Evolutionary conservation across 2,113 vertebrate species (phyloP).

Genomic region (Camelus bactrianus): DNA sequence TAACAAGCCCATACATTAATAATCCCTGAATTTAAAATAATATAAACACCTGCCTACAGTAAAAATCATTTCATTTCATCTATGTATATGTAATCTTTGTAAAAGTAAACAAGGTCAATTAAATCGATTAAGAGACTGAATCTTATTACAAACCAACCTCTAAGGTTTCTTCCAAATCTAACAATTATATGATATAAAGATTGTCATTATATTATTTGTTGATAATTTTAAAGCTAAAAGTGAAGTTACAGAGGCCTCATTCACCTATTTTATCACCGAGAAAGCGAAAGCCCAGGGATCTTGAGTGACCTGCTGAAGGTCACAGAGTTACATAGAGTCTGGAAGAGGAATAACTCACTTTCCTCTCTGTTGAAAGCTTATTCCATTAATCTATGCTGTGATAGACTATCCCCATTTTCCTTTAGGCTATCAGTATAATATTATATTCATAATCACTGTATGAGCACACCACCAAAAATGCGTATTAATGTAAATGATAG

Average conservation of each 20-base stretch:
- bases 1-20: neutral
- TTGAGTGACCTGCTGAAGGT: neutral
- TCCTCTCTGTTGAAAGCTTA: neutral
- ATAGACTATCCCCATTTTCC: neutral
- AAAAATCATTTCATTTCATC: neutral
- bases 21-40: neutral
- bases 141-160: neutral
- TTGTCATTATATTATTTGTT: neutral
- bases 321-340: neutral
- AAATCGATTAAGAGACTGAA: neutral
- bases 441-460: neutral
- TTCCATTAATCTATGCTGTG: neutral
- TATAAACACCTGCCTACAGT: neutral
- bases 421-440: neutral
- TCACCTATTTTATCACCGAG: neutral
- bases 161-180: neutral
- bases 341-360: neutral
- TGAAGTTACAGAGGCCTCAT: neutral
- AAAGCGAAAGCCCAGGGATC: neutral
- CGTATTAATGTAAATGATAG: neutral
- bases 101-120: neutral
- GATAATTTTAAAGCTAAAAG: neutral
- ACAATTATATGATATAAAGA: neutral
- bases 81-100: neutral
- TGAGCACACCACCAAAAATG: neutral